A percentile compares a stretch with the other conserved stretches of the same genome.
These are phyloP conservation scores for Nannoperca obscura DNA, from an alignment of 2,797 vertebrate genomes.

Conservation along the genomic window DNA sequence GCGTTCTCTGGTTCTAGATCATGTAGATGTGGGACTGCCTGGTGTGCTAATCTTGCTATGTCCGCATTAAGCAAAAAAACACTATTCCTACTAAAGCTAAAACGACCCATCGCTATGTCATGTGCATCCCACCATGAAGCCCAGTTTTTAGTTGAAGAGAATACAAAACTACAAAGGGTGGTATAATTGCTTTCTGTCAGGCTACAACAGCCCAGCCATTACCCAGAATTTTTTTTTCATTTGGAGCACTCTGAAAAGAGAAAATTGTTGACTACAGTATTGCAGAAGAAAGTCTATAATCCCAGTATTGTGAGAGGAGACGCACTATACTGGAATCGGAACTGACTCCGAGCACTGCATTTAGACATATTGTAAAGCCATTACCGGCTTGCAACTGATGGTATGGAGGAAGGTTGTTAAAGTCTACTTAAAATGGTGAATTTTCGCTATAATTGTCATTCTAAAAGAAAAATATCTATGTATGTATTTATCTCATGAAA, in stretches of 20 bases:
- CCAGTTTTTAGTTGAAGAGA: conserved; percentile 13
- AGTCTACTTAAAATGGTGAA: accelerated
- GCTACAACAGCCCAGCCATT: conserved; percentile 7
- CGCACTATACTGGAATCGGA: background rate
- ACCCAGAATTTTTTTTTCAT: conserved; percentile 19
- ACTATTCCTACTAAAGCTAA: conserved; percentile 1
- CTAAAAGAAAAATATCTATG: background rate
- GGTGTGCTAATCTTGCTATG: background rate
- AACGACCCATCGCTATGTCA: background rate
- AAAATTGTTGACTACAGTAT: background rate
- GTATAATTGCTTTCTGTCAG: conserved; percentile 23
- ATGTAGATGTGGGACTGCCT: background rate
- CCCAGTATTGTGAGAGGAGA: background rate
- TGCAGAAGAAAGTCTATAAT: conserved; percentile 14
- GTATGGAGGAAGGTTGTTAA: background rate
- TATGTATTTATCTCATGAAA: too few species aligned
- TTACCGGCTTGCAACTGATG: background rate
- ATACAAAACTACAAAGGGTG: conserved; percentile 10
- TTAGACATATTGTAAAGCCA: background rate
- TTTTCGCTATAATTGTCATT: background rate
- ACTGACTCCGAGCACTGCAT: background rate
- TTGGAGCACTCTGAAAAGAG: conserved; percentile 21
- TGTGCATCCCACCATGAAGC: conserved; percentile 4
- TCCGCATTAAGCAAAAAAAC: conserved; percentile 14
- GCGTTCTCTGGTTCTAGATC: conserved; percentile 1